Evolutionary conservation across 2,888 invertebrate species (phyloP), one percentile per base, ranked within the genome.

Genomic region (Noctua janthe): DNA sequence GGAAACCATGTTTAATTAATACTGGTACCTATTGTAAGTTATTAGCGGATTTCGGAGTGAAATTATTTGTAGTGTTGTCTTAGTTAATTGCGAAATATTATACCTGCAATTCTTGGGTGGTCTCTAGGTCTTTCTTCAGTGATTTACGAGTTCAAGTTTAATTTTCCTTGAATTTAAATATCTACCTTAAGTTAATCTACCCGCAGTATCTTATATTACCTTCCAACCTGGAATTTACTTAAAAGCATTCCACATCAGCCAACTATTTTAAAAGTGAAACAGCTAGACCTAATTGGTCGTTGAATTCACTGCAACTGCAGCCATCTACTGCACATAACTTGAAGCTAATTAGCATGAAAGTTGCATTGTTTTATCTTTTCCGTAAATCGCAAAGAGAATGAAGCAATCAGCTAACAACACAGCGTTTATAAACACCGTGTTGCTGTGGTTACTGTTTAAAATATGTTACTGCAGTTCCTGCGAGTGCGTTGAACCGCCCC

Each of bases 401-500:
- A 86, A 87, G 80, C 77, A 88, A 88, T 86, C 85, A 70, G 73
- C 85, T 71, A 71, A 78, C 85, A 87, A 81, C 70, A 83, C 74
- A 80, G 62, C 76, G 80, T 84, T 86, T 83, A 82, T 84, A 89
- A 85, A 80, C 86, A 75, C 72, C 43, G 51, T 81, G 74, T 79
- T 82, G 81, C 80, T 64, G 87, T 76, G 74, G 76, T 73, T 74
- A 86, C 85, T 86, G 84, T 86, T 84, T 88, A 84, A 90, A 88
- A 90, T 91, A 88, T 84, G 85, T 82, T 84, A 82, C 84, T 80
- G 88, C 84, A 86, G 86, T 87, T 88, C 87, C 85, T 76, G 84
- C 29, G 83, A 87, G 91, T 85, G 84, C 91, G 73, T 89, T 88
- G 91, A 91, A 89, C 92, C 87, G 84, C 88, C 86, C 91, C 90